Base-by-base conservation (phyloP, 2,888 invertebrate species). In the Abrostola tripartita region DNA sequence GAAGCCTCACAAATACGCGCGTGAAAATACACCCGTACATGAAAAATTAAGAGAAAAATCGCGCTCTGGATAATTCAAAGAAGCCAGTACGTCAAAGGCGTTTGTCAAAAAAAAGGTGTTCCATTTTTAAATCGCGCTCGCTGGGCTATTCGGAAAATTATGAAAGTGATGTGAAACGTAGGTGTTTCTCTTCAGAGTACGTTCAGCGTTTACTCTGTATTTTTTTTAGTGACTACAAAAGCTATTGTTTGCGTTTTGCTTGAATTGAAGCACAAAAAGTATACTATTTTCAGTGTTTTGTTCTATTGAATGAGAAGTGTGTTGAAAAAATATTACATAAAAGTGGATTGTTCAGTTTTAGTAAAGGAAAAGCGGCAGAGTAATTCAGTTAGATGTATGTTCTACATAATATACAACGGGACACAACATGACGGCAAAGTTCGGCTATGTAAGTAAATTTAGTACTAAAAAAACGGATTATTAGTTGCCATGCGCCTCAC, bases 381-480 rank as follows among this genome's bases (percentile, higher is more conserved):
- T 83, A 94, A 92, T 91, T 92, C 92, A 91, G 92, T 94, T 94
- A 94, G 94, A 94, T 94, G 94, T 89, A 87, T 94, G 93, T 92
- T 91, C 92, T 88, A 90, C 90, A 93, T 93, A 92, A 92, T 92
- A 91, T 93, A 94, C 92, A 94, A 94, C 94, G 93, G 92, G 90
- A 92, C 93, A 92, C 94, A 95, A 93, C 95, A 95, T 95, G 95
- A 95, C 95, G 95, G 95, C 94, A 95, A 95, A 94, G 93, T 93
- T 94, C 90, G 94, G 95, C 95, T 95, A 95, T 95, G 95, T 95
- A 87, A 92, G 95, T 95, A 76, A 35, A 62, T 54, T 63, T 62
- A 12, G 35, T 10, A 42, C 63, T 61, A 36, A 49, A 54, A 50
- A 51, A 50, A 52, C 51, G 51, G 54, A 41, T 71, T 52, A 64